Evolutionary conservation across 2,113 vertebrate genomes (phyloP).

Genomic region (Steatornis caripensis): DNA sequence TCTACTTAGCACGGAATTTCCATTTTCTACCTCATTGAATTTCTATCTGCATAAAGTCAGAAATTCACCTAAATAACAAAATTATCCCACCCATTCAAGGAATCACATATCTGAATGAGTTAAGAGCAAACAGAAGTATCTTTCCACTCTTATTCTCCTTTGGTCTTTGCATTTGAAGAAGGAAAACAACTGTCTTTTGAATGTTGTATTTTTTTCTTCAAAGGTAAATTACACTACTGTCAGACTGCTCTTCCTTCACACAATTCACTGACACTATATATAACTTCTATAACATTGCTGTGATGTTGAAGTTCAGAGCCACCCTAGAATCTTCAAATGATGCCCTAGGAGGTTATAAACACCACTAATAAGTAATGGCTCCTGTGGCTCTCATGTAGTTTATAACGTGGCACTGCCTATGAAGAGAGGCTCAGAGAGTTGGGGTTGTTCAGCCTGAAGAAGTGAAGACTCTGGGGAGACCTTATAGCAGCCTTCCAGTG

Average conservation of each 20-base stretch:
- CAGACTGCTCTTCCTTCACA: background rate
- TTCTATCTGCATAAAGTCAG: constrained; percentile 6
- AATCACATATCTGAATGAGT: background rate
- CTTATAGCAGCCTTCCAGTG: too few relatives aligned
- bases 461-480: too few relatives aligned
- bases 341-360: background rate
- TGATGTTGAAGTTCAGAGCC: background rate
- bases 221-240: background rate
- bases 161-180: background rate
- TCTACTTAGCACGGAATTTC: background rate
- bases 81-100: background rate
- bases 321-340: background rate
- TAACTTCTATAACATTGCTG: background rate
- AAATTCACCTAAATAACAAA: constrained; percentile 22
- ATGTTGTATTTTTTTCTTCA: background rate
- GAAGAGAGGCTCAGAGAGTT: too few relatives aligned
- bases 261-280: background rate
- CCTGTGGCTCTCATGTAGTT: background rate
- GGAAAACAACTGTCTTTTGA: background rate
- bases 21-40: constrained; percentile 37
- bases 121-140: background rate
- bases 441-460: too few relatives aligned
- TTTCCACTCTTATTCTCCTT: background rate
- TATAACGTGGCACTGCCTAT: too few relatives aligned
- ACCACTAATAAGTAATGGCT: background rate